phyloP scores from a whole-genome alignment of 1,140 invertebrate genomes.

The Octopus bimaculoides region DNA sequence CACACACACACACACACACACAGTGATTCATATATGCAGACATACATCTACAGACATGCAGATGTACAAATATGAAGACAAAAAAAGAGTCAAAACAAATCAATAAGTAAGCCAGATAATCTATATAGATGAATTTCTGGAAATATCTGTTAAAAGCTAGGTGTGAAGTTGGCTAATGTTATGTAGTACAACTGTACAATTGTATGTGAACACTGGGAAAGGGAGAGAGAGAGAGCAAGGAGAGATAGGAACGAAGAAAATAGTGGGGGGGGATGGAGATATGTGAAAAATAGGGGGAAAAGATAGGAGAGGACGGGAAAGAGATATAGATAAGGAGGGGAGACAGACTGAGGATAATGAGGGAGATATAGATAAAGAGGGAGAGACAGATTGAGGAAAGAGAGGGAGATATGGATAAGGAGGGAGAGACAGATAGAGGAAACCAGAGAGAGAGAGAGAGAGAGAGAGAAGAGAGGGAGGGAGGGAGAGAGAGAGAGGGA shows the following conservation, averaged over 20 bases:
- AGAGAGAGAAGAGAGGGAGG: not conserved
- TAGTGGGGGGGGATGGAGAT: not conserved
- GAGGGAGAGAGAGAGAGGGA: not conserved
- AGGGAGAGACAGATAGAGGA: not conserved
- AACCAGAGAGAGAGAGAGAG: not conserved
- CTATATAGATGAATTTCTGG: too few relatives aligned
- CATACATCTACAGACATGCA: too few relatives aligned
- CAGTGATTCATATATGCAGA: too few relatives aligned
- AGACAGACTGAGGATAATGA: not conserved
- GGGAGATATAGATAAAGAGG: not conserved
- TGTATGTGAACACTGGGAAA: not conserved
- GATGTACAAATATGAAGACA: too few relatives aligned
- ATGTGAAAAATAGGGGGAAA: not conserved
- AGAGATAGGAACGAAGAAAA: not conserved
- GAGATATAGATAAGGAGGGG: not conserved
- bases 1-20: too few relatives aligned
- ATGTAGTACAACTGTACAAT: too few relatives aligned
- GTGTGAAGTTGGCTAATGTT: too few relatives aligned
- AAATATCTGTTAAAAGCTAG: too few relatives aligned
- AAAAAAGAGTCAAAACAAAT: too few relatives aligned
- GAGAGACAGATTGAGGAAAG: not conserved
- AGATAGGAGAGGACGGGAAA: not conserved
- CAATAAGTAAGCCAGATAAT: too few relatives aligned
- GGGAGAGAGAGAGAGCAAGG: slow-evolving; percentile 14
- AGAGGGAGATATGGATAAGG: not conserved